These are phyloP conservation scores for Mustela nigripes DNA, from an alignment of 2,113 vertebrate genomes.

Conservation along the genomic window DNA sequence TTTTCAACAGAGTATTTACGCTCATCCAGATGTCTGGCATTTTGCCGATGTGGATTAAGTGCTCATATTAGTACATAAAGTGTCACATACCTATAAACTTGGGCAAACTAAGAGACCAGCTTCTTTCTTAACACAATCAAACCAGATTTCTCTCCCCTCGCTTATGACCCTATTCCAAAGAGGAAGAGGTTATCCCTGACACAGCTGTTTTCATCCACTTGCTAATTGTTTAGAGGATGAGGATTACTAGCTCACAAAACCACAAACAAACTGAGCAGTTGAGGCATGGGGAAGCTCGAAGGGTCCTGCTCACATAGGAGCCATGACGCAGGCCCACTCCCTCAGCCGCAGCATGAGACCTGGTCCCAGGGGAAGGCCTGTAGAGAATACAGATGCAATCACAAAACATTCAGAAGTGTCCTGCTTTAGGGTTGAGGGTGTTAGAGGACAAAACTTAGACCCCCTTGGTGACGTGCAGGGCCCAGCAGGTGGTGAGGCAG, in stretches of 20 bases:
- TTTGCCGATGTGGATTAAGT: neutral
- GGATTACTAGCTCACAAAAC: neutral
- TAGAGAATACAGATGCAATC: neutral
- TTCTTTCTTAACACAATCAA: conserved; percentile 38
- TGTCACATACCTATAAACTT: neutral
- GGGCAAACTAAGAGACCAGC: neutral
- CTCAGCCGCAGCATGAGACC: neutral
- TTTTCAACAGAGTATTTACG: conserved; percentile 17
- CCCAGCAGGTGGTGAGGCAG: no score
- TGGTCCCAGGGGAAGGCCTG: fast-evolving
- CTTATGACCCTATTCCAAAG: neutral
- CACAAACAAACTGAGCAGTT: neutral
- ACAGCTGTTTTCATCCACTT: neutral
- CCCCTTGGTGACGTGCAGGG: fast-evolving
- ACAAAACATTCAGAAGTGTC: no score
- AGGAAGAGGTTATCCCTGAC: neutral
- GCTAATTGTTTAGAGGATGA: neutral
- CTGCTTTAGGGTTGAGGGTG: neutral
- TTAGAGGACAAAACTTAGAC: neutral
- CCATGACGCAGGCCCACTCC: fast-evolving
- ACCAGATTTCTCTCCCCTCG: neutral
- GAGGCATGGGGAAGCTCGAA: no score
- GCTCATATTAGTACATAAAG: neutral
- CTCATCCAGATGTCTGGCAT: conserved; percentile 31
- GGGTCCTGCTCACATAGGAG: neutral